These are phyloP conservation scores for Andrena trimmerana DNA, from an alignment of 2,888 invertebrate species.

Conservation along the genomic window DNA sequence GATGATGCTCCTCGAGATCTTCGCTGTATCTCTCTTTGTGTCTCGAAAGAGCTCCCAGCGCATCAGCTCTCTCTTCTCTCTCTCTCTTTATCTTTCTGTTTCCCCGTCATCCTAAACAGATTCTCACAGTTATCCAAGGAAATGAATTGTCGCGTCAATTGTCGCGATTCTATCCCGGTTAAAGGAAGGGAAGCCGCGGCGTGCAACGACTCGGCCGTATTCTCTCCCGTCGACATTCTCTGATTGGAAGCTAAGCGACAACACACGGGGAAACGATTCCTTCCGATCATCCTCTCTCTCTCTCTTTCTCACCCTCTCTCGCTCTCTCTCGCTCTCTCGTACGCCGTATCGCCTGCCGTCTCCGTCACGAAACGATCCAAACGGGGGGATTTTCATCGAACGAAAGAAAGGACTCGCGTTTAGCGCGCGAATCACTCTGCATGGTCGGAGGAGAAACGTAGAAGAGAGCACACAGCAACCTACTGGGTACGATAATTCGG, in stretches of 20 bases:
- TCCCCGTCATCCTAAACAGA: conserved; percentile 55
- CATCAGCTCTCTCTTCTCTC: neutral
- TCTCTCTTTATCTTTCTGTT: conserved; percentile 25
- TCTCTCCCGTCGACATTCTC: neutral
- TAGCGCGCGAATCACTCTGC: conserved; percentile 29
- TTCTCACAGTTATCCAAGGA: conserved; percentile 57
- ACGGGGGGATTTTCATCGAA: conserved; percentile 10
- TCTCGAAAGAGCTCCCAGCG: conserved; percentile 25
- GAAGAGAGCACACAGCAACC: conserved; percentile 58
- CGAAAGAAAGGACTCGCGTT: conserved; percentile 15
- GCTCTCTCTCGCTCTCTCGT: conserved; percentile 7
- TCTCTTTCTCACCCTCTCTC: conserved; percentile 3
- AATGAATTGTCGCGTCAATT: conserved; percentile 25
- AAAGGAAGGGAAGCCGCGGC: conserved; percentile 33
- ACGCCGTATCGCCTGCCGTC: conserved; percentile 1
- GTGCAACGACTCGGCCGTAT: conserved; percentile 44
- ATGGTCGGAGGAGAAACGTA: conserved; percentile 50
- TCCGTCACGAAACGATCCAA: conserved; percentile 38
- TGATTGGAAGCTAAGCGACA: neutral
- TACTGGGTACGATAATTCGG: conserved; percentile 51
- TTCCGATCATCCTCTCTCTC: conserved; percentile 19
- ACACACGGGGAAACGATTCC: conserved; percentile 18
- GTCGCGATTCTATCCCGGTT: conserved; percentile 30
- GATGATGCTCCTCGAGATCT: conserved; percentile 5
- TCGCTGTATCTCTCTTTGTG: conserved; percentile 1